Evolutionary conservation across 2,113 vertebrate genomes (phyloP).

Genomic region (Catharus bicknelli): DNA sequence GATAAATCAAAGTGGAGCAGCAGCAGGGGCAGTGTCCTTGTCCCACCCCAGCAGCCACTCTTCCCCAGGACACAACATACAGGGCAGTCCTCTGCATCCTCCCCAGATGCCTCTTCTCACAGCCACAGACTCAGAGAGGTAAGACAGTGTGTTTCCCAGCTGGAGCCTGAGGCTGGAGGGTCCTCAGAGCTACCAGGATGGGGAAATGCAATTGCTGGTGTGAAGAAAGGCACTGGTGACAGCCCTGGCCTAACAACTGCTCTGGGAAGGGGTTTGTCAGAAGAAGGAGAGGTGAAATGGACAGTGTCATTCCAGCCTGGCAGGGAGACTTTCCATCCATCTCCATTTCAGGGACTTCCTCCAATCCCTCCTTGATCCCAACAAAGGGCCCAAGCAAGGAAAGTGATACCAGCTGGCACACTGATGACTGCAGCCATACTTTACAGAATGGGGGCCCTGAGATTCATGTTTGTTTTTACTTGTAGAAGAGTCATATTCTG

Average conservation of each 20-base stretch:
- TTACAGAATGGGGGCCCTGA: neutral
- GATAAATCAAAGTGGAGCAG: slow-evolving; percentile 65
- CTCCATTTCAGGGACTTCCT: neutral
- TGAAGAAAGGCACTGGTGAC: neutral
- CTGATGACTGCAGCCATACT: neutral
- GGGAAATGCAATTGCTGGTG: neutral
- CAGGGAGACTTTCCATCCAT: neutral
- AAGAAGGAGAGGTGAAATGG: neutral
- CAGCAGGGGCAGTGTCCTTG: slow-evolving; percentile 65
- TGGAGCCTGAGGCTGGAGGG: neutral
- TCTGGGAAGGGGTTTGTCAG: neutral
- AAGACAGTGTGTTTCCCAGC: slow-evolving; percentile 27
- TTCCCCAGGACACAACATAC: slow-evolving; percentile 72
- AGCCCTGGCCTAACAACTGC: neutral
- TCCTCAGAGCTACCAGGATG: slow-evolving; percentile 36
- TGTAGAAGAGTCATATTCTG: slow-evolving; percentile 30
- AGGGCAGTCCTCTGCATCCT: slow-evolving; percentile 73
- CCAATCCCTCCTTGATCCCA: neutral
- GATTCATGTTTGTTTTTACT: neutral
- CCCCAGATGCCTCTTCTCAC: slow-evolving; percentile 72
- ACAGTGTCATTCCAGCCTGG: neutral
- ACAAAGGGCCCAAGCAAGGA: neutral
- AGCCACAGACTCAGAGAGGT: slow-evolving; percentile 76
- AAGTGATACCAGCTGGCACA: neutral
- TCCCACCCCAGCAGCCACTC: slow-evolving; percentile 72